phyloP scores from a whole-genome alignment of 2,888 invertebrate genomes.

The Glaucopsyche alexis region DNA sequence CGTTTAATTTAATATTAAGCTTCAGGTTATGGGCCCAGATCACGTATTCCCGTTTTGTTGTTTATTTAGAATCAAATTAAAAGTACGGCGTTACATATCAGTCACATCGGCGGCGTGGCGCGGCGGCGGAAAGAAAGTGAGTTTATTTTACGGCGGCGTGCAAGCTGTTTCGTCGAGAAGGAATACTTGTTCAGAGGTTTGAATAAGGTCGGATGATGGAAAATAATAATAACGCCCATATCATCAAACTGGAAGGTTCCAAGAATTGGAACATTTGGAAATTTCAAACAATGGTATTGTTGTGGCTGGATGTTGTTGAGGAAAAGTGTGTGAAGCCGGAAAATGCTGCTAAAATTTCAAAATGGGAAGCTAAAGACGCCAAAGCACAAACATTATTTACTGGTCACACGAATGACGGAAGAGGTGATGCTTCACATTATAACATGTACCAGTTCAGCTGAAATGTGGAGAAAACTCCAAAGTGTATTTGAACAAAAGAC shows the following conservation, averaged over 20 bases:
- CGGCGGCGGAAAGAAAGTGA: too few relatives aligned
- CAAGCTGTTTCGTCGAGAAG: neutral
- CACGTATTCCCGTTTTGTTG: too few relatives aligned
- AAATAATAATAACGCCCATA: slow-evolving; percentile 22
- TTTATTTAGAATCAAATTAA: neutral
- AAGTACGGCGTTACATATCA: neutral
- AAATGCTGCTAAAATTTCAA: slow-evolving; percentile 18
- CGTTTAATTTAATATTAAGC: neutral
- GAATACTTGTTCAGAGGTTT: too few relatives aligned
- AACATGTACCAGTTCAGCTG: slow-evolving; percentile 40
- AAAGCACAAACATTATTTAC: slow-evolving; percentile 31
- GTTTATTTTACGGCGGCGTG: neutral
- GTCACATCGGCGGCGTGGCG: neutral
- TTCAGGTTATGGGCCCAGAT: slow-evolving; percentile 31
- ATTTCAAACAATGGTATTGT: slow-evolving; percentile 40
- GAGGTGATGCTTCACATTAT: slow-evolving; percentile 43
- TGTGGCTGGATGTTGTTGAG: slow-evolving; percentile 38
- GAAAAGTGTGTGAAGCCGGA: slow-evolving; percentile 38
- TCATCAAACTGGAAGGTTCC: slow-evolving; percentile 21
- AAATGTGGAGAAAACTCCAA: slow-evolving; percentile 46
- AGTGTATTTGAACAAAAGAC: slow-evolving; percentile 40
- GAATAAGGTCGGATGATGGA: slow-evolving; percentile 22
- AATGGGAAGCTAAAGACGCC: slow-evolving; percentile 37
- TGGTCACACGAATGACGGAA: slow-evolving; percentile 36
- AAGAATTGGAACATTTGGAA: slow-evolving; percentile 43